These are phyloP conservation scores for Porites evermanni DNA, from an alignment of 92 coral and sea anemone species.

Conservation along the genomic window DNA sequence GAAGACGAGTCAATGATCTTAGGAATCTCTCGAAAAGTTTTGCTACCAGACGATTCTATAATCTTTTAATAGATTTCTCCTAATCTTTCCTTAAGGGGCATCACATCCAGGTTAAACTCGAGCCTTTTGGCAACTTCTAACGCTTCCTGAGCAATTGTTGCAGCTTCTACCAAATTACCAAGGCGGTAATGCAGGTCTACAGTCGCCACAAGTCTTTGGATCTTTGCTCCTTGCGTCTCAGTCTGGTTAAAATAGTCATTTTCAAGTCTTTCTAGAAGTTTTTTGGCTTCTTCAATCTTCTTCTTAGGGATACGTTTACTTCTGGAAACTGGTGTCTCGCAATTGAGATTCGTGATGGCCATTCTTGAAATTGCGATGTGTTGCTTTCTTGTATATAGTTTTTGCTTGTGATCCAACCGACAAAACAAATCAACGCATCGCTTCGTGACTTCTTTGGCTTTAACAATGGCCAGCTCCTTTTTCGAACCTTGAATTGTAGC, in stretches of 20 bases:
- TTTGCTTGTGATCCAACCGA: neutral
- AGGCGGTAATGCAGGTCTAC: conserved; percentile 1
- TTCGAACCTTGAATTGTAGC: neutral
- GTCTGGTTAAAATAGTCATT: neutral
- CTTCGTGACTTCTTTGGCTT: neutral
- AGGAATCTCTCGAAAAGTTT: neutral
- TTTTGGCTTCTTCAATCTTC: neutral
- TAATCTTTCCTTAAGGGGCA: neutral
- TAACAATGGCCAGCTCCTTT: neutral
- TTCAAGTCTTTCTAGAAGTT: neutral
- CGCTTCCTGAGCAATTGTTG: neutral
- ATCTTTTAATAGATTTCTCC: neutral
- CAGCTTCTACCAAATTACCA: neutral
- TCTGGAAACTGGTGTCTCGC: neutral
- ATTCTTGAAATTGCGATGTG: neutral
- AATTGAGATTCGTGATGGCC: neutral
- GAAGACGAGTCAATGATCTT: conserved; percentile 6
- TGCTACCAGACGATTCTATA: neutral
- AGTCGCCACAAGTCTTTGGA: neutral
- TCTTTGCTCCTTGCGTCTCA: conserved; percentile 2
- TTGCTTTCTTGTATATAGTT: neutral
- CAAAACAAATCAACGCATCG: neutral
- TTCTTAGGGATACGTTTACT: neutral
- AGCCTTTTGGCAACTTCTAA: neutral
- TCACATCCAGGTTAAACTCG: neutral